Conservation (phyloP, 2,113 vertebrate genomes). For the Pterocles gutturalis region DNA sequence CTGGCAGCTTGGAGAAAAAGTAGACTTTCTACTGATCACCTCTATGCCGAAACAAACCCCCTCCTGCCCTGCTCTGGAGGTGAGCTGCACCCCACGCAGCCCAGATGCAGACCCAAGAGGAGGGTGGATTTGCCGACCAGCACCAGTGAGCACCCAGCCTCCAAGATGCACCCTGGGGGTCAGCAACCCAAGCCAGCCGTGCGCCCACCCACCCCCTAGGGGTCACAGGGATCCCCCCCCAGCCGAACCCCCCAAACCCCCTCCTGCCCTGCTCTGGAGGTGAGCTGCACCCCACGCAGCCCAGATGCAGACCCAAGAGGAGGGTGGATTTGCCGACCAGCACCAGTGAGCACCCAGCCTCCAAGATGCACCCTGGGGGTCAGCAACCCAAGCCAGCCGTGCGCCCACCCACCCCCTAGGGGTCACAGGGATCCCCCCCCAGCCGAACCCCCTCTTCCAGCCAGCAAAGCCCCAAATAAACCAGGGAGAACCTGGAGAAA, state of each 20-base stretch:
- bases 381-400: neutral
- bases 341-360: neutral
- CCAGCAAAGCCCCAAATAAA: neutral
- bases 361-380: rapidly evolving
- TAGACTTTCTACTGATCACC: neutral
- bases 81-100: neutral
- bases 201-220: neutral
- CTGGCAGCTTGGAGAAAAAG: neutral
- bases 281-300: neutral
- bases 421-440: neutral
- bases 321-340: neutral
- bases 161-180: rapidly evolving
- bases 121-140: neutral
- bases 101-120: neutral
- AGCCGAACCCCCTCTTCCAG: neutral
- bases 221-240: neutral
- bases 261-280: neutral
- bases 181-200: neutral
- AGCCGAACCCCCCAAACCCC: rapidly evolving
- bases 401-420: neutral
- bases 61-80: neutral
- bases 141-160: neutral
- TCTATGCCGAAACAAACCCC: neutral
- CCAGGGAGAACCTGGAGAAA: no score
- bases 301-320: neutral